These are phyloP conservation scores for Aporophyla lueneburgensis DNA, from an alignment of 2,888 invertebrate species.

Conservation along the genomic window DNA sequence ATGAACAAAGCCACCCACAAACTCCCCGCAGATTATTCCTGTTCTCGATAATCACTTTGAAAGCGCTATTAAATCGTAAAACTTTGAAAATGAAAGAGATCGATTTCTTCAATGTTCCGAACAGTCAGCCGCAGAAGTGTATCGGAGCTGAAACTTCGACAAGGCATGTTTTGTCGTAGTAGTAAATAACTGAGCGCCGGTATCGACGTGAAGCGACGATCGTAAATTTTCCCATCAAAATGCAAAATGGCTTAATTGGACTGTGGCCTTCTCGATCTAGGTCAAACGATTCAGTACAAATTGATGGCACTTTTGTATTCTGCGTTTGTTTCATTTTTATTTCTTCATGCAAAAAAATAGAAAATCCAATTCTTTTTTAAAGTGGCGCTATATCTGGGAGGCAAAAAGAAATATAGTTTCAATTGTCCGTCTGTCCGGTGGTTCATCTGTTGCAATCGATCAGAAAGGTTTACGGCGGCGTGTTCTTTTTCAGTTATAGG, in stretches of 20 bases:
- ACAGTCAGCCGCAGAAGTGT: conserved; percentile 57
- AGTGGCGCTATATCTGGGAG: conserved; percentile 21
- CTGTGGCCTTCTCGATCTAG: conserved; percentile 88
- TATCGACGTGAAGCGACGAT: conserved; percentile 83
- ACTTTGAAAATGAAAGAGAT: conserved; percentile 54
- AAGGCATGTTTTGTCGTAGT: conserved; percentile 76
- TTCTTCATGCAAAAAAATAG: conserved; percentile 61
- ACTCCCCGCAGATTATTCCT: conserved; percentile 25
- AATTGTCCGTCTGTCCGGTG: conserved; percentile 36
- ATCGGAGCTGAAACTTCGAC: conserved; percentile 63
- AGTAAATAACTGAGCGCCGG: conserved; percentile 82
- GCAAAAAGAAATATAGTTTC: conserved; percentile 46
- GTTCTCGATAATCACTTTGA: conserved; percentile 41
- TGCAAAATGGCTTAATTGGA: conserved; percentile 91
- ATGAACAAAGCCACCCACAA: conserved; percentile 31
- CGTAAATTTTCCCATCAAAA: conserved; percentile 90
- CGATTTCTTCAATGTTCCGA: conserved; percentile 57
- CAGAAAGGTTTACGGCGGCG: conserved; percentile 24
- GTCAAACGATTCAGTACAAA: conserved; percentile 88
- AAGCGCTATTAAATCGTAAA: conserved; percentile 41
- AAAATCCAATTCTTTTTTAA: conserved; percentile 45
- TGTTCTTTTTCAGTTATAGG: conserved; percentile 29
- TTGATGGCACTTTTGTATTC: conserved; percentile 86
- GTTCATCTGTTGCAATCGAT: conserved; percentile 50
- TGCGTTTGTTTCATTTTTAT: conserved; percentile 80